These are phyloP conservation scores for Ispidina lecontei DNA, from an alignment of 2,797 vertebrate genomes.

Conservation along the genomic window DNA sequence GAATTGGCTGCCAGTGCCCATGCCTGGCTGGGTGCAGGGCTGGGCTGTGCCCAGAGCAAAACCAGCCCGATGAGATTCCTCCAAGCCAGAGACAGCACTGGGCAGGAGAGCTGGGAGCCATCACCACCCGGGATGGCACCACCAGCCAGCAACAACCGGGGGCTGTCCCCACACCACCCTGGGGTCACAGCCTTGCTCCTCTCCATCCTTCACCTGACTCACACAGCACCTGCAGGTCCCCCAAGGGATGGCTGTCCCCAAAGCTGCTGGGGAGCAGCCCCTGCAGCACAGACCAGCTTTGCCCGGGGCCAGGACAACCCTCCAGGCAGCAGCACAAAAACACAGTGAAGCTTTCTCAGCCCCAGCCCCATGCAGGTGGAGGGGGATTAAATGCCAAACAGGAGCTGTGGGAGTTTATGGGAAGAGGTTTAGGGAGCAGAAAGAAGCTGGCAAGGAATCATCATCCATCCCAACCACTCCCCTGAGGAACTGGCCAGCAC, in stretches of 20 bases:
- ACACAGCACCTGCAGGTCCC: not conserved
- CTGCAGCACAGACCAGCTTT: not conserved
- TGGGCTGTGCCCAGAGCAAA: not conserved
- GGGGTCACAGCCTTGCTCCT: not conserved
- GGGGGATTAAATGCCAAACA: not conserved
- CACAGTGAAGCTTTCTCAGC: fast-evolving
- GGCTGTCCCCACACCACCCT: not conserved
- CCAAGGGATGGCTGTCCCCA: not conserved
- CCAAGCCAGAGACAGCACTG: fast-evolving
- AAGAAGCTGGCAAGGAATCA: not conserved
- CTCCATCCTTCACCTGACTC: not conserved
- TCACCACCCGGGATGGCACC: fast-evolving
- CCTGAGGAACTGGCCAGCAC: fast-evolving
- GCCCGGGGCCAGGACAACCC: not conserved
- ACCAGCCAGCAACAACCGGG: fast-evolving
- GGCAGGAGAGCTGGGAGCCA: not conserved
- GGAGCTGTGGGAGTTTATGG: not conserved
- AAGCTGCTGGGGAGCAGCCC: not conserved
- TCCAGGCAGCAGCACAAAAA: not conserved
- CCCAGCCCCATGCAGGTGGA: not conserved
- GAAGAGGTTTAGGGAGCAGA: not conserved
- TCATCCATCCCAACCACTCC: fast-evolving
- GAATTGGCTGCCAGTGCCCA: not conserved
- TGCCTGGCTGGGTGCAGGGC: not conserved
- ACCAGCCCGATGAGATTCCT: not conserved